phyloP scores from a whole-genome alignment of 2,113 vertebrate genomes.

The Nerophis lumbriciformis region DNA sequence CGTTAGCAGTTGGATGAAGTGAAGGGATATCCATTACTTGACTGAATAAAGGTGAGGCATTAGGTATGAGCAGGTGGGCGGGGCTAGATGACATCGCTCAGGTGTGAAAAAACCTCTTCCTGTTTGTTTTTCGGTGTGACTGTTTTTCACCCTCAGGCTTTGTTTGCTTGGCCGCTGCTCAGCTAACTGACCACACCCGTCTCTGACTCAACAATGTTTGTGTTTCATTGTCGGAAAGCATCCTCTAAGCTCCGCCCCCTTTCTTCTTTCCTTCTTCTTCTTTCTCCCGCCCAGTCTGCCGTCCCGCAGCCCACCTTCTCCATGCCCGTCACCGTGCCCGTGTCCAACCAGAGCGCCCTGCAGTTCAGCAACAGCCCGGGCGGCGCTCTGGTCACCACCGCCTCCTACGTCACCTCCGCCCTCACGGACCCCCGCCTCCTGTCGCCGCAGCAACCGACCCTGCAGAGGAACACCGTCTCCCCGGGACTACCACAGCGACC shows the following conservation, averaged over 20 bases:
- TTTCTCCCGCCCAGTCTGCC: slow-evolving; percentile 72
- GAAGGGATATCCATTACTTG: too few relatives aligned
- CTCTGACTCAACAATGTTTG: slow-evolving; percentile 1
- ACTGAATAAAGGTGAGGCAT: neutral
- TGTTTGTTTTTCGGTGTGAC: slow-evolving; percentile 6
- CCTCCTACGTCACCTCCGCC: slow-evolving; percentile 86
- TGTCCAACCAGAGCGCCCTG: slow-evolving; percentile 86
- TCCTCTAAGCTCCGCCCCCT: slow-evolving; percentile 21
- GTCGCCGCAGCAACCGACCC: slow-evolving; percentile 83
- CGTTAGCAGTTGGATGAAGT: too few relatives aligned
- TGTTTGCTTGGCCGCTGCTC: slow-evolving; percentile 33
- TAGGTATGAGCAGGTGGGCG: neutral
- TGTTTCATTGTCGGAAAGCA: too few relatives aligned
- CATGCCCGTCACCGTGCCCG: slow-evolving; percentile 95
- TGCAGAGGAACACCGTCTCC: slow-evolving; percentile 90
- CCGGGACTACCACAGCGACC: slow-evolving; percentile 91
- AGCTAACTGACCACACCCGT: slow-evolving; percentile 30
- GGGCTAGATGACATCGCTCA: neutral
- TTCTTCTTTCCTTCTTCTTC: slow-evolving; percentile 11
- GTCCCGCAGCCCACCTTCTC: slow-evolving; percentile 91
- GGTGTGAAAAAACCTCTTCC: slow-evolving; percentile 20
- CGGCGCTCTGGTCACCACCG: slow-evolving; percentile 82
- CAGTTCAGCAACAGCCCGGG: slow-evolving; percentile 88
- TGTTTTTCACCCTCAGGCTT: slow-evolving; percentile 24
- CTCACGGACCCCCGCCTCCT: slow-evolving; percentile 91